Percentiles rank a stretch among this genome's conserved stretches.
These are phyloP conservation scores for Trogon melanurus DNA, from an alignment of 2,113 vertebrate species.

Conservation along the genomic window DNA sequence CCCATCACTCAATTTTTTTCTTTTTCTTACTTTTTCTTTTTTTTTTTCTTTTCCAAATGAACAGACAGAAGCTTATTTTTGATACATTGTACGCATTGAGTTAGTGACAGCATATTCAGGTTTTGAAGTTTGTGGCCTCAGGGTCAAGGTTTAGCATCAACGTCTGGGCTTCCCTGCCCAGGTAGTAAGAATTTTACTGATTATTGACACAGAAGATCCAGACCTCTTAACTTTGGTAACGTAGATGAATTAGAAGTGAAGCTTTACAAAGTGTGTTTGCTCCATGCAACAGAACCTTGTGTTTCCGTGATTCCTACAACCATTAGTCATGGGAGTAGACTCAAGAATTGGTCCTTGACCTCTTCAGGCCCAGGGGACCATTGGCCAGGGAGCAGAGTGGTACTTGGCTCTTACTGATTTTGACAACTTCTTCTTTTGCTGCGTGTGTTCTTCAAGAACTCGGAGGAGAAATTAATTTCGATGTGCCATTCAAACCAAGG, in stretches of 20 bases:
- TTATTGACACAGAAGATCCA: neutral
- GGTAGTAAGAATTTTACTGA: neutral
- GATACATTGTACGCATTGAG: conserved; percentile 63
- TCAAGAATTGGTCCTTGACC: neutral
- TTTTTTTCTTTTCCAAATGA: neutral
- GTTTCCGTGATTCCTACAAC: neutral
- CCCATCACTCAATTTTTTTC: conserved; percentile 64
- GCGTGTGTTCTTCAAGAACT: neutral
- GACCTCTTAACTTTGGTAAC: neutral
- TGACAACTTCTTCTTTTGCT: neutral
- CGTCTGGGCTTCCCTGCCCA: neutral
- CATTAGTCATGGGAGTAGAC: neutral
- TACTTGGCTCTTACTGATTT: neutral
- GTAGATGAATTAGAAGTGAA: neutral
- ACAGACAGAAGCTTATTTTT: neutral
- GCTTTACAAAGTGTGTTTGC: neutral
- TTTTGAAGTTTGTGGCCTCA: conserved; percentile 7
- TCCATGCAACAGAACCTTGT: neutral
- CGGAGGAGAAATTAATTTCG: neutral
- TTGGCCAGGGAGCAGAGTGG: neutral
- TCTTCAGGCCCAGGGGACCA: neutral
- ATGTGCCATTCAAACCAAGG: neutral
- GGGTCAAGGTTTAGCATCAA: conserved; percentile 68
- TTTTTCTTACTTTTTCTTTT: neutral
- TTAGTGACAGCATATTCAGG: conserved; percentile 62